Evolutionary conservation across 2,888 invertebrate species (phyloP).

Genomic region (Aproaerema taeniolella): DNA sequence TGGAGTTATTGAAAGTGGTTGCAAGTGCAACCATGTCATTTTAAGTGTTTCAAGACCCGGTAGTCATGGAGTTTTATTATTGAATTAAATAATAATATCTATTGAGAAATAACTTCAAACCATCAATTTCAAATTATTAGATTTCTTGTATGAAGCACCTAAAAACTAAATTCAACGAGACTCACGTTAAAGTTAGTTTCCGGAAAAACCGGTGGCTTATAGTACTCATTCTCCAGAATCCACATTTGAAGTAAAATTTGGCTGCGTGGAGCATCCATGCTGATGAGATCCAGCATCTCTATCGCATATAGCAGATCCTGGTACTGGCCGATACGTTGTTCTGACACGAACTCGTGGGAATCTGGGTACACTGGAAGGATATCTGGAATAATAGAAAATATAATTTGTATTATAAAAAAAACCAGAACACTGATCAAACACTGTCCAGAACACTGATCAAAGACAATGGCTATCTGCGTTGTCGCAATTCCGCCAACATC

Average conservation of each 20-base stretch:
- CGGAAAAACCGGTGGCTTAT: slow-evolving; percentile 46
- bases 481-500: no score
- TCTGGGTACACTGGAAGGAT: slow-evolving; percentile 87
- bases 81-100: no score
- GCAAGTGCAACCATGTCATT: no score
- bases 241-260: slow-evolving; percentile 88
- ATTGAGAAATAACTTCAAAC: no score
- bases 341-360: slow-evolving; percentile 85
- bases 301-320: slow-evolving; percentile 84
- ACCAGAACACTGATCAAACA: background rate
- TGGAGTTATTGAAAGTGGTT: no score
- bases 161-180: no score
- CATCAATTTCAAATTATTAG: no score
- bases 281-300: slow-evolving; percentile 80
- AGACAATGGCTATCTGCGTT: no score
- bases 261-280: slow-evolving; percentile 80
- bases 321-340: slow-evolving; percentile 86
- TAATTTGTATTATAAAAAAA: background rate
- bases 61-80: no score
- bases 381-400: slow-evolving; percentile 55
- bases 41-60: no score
- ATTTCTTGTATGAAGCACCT: no score
- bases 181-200: slow-evolving; percentile 55
- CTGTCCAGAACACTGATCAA: background rate
- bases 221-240: slow-evolving; percentile 84